A percentile compares a stretch with the other conserved stretches of the same genome.
These are phyloP conservation scores for Leucophenga montana DNA, from an alignment of 2,888 invertebrate species.

Conservation along the genomic window DNA sequence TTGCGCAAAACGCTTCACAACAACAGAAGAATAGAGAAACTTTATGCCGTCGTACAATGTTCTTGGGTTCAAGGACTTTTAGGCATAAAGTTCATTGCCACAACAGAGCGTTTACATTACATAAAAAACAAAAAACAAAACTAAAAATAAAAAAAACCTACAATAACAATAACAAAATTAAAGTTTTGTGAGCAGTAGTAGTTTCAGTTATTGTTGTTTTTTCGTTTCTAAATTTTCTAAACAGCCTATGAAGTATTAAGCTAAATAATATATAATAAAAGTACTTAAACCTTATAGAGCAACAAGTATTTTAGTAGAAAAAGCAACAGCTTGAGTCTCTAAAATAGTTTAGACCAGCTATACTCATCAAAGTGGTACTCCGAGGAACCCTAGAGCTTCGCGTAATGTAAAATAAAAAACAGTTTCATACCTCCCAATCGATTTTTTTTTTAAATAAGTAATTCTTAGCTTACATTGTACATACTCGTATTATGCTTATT, in stretches of 20 bases:
- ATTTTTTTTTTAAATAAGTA: too few relatives aligned
- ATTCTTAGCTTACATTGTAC: too few relatives aligned
- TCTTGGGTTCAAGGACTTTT: constrained; percentile 32
- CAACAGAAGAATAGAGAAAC: not conserved
- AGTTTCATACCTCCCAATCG: too few relatives aligned
- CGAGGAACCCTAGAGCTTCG: too few relatives aligned
- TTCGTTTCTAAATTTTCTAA: constrained; percentile 14
- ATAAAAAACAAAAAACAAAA: too few relatives aligned
- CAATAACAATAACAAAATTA: constrained; percentile 37
- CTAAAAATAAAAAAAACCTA: constrained; percentile 23
- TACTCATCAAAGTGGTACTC: too few relatives aligned
- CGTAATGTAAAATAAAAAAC: too few relatives aligned
- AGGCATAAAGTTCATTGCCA: constrained; percentile 32
- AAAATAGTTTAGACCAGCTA: too few relatives aligned
- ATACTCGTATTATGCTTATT: too few relatives aligned
- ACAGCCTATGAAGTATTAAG: too few relatives aligned
- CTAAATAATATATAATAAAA: too few relatives aligned
- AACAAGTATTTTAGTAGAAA: not conserved
- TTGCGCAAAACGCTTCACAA: not conserved
- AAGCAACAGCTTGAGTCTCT: too few relatives aligned
- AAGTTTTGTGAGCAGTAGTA: constrained; percentile 27
- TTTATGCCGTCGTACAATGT: not conserved
- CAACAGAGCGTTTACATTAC: constrained; percentile 21
- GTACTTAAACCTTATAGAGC: not conserved
- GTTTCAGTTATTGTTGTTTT: constrained; percentile 30